Conservation (phyloP, 2,888 invertebrate genomes). For the Heteromyza rotundicornis region DNA sequence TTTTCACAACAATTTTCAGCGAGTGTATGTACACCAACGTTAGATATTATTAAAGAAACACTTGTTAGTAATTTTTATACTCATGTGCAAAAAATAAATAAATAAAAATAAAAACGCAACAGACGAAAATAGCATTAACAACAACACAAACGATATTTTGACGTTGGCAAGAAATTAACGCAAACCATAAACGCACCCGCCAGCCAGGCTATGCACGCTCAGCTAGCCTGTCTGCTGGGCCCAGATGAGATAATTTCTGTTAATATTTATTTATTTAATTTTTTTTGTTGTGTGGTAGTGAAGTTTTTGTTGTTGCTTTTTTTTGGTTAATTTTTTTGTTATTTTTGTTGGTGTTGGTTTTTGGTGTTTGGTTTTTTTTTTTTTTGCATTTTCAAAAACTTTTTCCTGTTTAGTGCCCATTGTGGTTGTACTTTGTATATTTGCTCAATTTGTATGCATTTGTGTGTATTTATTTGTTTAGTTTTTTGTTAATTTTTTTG, state of each 20-base stretch:
- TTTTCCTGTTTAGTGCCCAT: background rate
- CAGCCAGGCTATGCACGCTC: too few relatives aligned
- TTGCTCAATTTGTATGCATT: background rate
- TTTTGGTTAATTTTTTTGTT: conserved; percentile 32
- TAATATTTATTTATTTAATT: background rate
- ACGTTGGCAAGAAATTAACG: background rate
- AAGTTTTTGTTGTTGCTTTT: background rate
- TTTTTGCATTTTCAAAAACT: background rate
- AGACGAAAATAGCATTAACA: background rate
- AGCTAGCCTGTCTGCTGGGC: conserved; percentile 2
- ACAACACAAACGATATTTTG: background rate
- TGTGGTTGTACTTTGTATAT: background rate
- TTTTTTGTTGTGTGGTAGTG: too few relatives aligned
- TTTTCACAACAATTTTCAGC: too few relatives aligned
- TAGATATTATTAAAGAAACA: too few relatives aligned
- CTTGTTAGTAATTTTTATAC: too few relatives aligned
- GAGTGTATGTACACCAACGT: too few relatives aligned
- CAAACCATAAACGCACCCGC: conserved; percentile 5
- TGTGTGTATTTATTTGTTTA: background rate
- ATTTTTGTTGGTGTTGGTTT: background rate
- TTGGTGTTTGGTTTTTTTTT: background rate
- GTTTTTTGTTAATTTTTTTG: background rate
- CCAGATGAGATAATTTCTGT: conserved; percentile 1
- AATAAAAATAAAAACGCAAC: background rate
- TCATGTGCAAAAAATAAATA: too few relatives aligned